phyloP scores from a whole-genome alignment of 2,888 invertebrate species.

The Dasysyrphus albostriatus region DNA sequence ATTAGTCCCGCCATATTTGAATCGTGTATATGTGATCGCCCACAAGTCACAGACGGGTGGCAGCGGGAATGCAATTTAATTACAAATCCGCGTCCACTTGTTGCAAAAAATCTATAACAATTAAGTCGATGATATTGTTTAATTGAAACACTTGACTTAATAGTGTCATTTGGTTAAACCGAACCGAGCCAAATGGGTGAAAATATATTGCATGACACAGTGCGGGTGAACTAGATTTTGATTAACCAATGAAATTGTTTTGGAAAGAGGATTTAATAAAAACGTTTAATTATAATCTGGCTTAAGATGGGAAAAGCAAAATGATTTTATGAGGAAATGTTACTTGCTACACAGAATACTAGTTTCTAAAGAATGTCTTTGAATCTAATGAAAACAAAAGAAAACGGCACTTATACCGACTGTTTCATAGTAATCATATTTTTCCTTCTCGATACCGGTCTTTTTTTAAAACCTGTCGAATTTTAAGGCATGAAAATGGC shows the following conservation, averaged over 20 bases:
- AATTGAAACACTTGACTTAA: conserved; percentile 63
- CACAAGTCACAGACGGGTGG: neutral
- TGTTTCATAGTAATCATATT: too few relatives aligned
- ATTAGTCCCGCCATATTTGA: neutral
- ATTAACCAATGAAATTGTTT: conserved; percentile 17
- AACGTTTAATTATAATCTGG: neutral
- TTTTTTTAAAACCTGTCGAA: too few relatives aligned
- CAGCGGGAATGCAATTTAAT: conserved; percentile 52
- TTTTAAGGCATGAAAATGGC: too few relatives aligned
- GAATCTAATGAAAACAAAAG: too few relatives aligned
- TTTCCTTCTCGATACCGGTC: too few relatives aligned
- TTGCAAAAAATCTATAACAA: conserved; percentile 66
- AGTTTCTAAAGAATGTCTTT: too few relatives aligned
- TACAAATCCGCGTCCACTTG: conserved; percentile 64
- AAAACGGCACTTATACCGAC: too few relatives aligned
- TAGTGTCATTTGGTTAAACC: conserved; percentile 52
- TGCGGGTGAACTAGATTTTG: conserved; percentile 11
- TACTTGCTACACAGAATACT: too few relatives aligned
- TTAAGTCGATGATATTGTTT: conserved; percentile 60
- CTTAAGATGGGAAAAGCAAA: neutral
- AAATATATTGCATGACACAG: neutral
- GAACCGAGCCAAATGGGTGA: conserved; percentile 16
- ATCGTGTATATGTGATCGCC: conserved; percentile 27
- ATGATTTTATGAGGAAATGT: neutral
- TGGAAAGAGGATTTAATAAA: neutral